phyloP scores from a whole-genome alignment of 2,113 vertebrate genomes.

The Hepsetus odoe region DNA sequence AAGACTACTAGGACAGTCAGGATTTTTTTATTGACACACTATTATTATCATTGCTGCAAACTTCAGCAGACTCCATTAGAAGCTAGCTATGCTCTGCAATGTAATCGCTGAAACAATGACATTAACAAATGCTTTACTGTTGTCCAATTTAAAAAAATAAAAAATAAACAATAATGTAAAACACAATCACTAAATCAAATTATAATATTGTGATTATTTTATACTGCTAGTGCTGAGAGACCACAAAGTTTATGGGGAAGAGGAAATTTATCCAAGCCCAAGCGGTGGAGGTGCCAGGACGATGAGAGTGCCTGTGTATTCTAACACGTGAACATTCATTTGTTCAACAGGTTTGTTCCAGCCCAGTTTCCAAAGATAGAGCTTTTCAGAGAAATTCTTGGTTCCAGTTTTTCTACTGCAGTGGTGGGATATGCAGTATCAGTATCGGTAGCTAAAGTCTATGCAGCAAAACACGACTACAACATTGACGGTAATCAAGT shows the following conservation, averaged over 20 bases:
- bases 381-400: conserved; percentile 78
- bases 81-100: neutral
- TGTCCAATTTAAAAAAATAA: conserved; percentile 5
- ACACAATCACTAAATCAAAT: neutral
- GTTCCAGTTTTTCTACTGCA: conserved; percentile 83
- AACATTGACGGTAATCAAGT: conserved; percentile 87
- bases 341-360: conserved; percentile 78
- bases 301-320: neutral
- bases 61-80: neutral
- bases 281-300: neutral
- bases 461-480: conserved; percentile 84
- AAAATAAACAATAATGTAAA: neutral
- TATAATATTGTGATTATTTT: no score
- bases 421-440: conserved; percentile 86
- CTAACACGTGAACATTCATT: conserved; percentile 19
- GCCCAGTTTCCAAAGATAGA: conserved; percentile 71
- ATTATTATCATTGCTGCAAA: neutral
- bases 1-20: neutral
- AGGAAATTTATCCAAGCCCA: neutral
- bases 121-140: neutral
- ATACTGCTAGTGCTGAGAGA: neutral
- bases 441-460: conserved; percentile 86
- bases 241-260: neutral
- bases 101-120: neutral
- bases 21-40: neutral